Percentiles rank a stretch among this genome's conserved stretches.
Evolutionary conservation across 2,113 vertebrate species (phyloP).

Genomic region (Sardina pilchardus): DNA sequence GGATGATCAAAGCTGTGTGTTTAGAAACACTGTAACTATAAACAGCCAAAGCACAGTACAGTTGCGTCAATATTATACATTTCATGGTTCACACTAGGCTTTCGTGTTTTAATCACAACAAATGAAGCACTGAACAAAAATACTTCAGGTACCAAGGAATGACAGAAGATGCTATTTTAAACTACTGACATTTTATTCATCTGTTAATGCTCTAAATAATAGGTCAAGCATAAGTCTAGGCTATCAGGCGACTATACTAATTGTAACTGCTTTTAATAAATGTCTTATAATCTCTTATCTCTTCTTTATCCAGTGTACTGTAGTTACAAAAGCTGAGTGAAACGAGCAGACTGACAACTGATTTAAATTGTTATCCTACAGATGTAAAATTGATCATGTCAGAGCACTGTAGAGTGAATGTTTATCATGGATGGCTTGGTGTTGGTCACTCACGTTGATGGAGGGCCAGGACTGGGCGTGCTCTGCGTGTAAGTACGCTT

Average conservation of each 20-base stretch:
- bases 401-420: no score
- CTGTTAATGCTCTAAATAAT: no score
- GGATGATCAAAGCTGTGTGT: neutral
- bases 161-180: no score
- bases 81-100: neutral
- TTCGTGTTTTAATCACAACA: no score
- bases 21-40: neutral
- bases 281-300: no score
- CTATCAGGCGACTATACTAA: neutral
- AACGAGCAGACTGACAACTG: neutral
- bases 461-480: slow-evolving; percentile 98
- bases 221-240: no score
- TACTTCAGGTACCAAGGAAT: no score
- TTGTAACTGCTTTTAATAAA: neutral
- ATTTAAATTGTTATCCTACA: no score
- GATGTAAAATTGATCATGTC: no score
- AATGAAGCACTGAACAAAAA: no score
- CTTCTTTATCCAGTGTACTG: neutral
- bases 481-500: slow-evolving; percentile 77
- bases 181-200: no score
- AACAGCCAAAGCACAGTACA: neutral
- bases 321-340: neutral
- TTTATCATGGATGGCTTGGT: neutral
- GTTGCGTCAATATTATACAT: neutral
- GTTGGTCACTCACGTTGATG: slow-evolving; percentile 84